Evolutionary conservation across 2,888 invertebrate species (phyloP).

Genomic region (Shargacucullia verbasci): DNA sequence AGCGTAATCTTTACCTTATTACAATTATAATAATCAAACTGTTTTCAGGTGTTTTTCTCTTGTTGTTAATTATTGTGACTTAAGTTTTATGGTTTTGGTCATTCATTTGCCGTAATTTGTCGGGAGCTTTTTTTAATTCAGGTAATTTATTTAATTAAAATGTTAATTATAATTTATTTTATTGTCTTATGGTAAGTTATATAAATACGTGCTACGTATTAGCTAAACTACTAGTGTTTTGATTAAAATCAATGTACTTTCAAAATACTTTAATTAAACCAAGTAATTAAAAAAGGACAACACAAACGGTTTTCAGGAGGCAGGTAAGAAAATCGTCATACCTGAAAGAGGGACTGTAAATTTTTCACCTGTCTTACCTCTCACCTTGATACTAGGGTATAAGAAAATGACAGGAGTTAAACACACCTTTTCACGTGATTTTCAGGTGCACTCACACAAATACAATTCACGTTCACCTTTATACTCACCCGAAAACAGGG

Average conservation of each 20-base stretch:
- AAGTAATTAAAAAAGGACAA: neutral
- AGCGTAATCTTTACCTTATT: slow-evolving; percentile 36
- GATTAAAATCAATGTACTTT: no score
- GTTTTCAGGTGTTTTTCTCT: no score
- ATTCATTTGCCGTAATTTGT: no score
- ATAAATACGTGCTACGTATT: no score
- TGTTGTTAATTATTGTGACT: no score
- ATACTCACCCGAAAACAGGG: slow-evolving; percentile 18
- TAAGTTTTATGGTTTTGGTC: no score
- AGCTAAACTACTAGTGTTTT: no score
- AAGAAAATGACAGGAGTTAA: slow-evolving; percentile 67
- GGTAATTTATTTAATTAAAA: no score
- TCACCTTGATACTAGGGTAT: slow-evolving; percentile 82
- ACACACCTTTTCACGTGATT: slow-evolving; percentile 70
- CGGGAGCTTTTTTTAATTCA: no score
- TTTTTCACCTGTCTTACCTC: slow-evolving; percentile 84
- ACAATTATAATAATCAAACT: neutral
- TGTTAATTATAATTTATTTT: no score
- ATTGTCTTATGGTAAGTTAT: no score
- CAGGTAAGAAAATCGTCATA: slow-evolving; percentile 49
- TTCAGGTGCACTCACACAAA: slow-evolving; percentile 71
- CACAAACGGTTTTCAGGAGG: slow-evolving; percentile 5
- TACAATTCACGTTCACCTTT: slow-evolving; percentile 44
- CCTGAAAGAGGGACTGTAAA: slow-evolving; percentile 68
- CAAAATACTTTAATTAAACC: no score